Evolutionary conservation across 2,797 vertebrate genomes (phyloP).

Genomic region (Decapterus maruadsi): DNA sequence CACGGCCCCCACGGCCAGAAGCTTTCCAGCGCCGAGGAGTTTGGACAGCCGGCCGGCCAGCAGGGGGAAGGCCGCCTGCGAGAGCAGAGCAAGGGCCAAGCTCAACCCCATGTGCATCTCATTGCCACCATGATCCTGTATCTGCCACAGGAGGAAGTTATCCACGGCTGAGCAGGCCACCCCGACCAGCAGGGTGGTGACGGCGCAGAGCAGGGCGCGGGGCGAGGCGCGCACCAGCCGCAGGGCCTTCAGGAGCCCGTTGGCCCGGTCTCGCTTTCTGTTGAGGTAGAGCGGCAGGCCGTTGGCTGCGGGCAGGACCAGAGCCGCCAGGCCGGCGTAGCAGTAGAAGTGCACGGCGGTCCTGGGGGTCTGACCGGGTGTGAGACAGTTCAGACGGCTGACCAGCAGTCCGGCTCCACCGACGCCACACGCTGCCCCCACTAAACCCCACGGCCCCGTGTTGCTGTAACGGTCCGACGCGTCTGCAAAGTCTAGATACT

Average conservation of each 20-base stretch:
- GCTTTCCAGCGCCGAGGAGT: conserved; percentile 75
- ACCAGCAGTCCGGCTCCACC: conserved; percentile 83
- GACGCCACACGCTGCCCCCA: conserved; percentile 84
- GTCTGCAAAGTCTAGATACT: conserved; percentile 92
- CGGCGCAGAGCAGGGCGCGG: conserved; percentile 79
- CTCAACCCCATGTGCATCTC: conserved; percentile 90
- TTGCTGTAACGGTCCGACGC: conserved; percentile 84
- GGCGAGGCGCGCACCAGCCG: conserved; percentile 82
- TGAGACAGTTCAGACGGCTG: conserved; percentile 81
- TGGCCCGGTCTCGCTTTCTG: conserved; percentile 69
- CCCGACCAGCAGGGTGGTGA: conserved; percentile 84
- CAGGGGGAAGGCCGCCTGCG: conserved; percentile 82
- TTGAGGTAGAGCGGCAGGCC: conserved; percentile 85
- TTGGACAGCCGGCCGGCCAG: conserved; percentile 73
- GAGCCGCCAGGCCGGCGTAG: conserved; percentile 70
- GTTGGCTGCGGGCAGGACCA: conserved; percentile 73
- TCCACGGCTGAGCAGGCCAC: conserved; percentile 73
- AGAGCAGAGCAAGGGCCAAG: conserved; percentile 82
- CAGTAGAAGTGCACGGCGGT: conserved; percentile 86
- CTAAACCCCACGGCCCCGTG: conserved; percentile 83
- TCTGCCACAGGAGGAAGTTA: conserved; percentile 93
- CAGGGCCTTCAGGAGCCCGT: conserved; percentile 82
- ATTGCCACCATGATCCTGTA: conserved; percentile 87
- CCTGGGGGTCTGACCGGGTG: conserved; percentile 36
- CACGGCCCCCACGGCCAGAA: conserved; percentile 75